Percentiles rank a stretch among this genome's conserved stretches.
Conservation (phyloP, 2,888 invertebrate genomes). For the Chironomus riparius region DNA sequence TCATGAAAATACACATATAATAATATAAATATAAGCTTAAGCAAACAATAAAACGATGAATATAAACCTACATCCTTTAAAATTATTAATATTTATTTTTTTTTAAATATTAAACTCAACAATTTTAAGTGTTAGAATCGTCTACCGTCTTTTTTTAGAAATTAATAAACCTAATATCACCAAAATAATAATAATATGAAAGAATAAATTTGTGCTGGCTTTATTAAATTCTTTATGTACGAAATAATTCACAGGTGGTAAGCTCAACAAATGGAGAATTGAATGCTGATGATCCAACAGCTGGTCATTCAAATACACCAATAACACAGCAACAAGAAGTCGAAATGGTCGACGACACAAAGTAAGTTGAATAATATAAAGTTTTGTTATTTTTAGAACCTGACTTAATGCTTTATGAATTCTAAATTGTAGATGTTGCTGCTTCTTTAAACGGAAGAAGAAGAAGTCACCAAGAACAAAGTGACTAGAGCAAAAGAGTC, state of each 20-base stretch:
- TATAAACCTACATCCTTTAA: background rate
- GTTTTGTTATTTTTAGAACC: slow-evolving; percentile 28
- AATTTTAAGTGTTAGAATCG: no score
- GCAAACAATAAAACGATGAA: slow-evolving; percentile 31
- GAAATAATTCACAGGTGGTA: slow-evolving; percentile 63
- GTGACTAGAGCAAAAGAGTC: slow-evolving; percentile 71
- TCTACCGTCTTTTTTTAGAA: no score
- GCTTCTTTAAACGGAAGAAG: slow-evolving; percentile 98
- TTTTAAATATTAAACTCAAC: no score
- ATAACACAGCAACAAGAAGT: slow-evolving; percentile 91
- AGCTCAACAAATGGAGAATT: slow-evolving; percentile 95
- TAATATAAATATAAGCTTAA: background rate
- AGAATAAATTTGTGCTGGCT: no score
- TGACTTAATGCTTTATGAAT: background rate
- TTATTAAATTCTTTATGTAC: background rate
- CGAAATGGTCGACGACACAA: slow-evolving; percentile 94
- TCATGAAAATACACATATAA: background rate
- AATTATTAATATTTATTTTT: no score
- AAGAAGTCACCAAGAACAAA: slow-evolving; percentile 89
- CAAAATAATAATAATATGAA: no score
- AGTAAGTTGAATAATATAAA: slow-evolving; percentile 63
- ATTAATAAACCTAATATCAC: no score
- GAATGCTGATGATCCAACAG: slow-evolving; percentile 90
- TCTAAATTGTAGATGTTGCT: slow-evolving; percentile 75
- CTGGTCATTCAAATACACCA: slow-evolving; percentile 94